Evolutionary conservation across 2,113 vertebrate genomes (phyloP).

Genomic region (Pterocles gutturalis): DNA sequence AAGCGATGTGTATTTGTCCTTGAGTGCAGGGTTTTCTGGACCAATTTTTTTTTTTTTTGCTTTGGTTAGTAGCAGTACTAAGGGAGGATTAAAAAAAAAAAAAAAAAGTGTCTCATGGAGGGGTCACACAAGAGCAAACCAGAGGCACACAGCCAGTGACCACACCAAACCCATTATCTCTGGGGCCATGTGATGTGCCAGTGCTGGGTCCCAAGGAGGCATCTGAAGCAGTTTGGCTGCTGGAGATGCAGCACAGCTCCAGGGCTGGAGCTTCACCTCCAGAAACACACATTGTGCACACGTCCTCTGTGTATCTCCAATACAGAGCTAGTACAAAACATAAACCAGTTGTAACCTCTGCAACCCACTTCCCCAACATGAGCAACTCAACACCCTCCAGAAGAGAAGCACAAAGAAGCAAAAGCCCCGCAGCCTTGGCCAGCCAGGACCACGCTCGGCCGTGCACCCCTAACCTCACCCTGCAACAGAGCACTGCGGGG

Average conservation of each 20-base stretch:
- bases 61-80: background rate
- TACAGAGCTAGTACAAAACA: background rate
- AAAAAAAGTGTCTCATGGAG: background rate
- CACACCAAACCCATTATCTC: too few species aligned
- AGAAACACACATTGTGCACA: too few species aligned
- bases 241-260: too few species aligned
- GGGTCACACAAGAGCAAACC: background rate
- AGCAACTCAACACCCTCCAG: background rate
- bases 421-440: background rate
- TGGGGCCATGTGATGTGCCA: fast-evolving
- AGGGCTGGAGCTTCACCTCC: background rate
- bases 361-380: background rate
- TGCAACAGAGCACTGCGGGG: fast-evolving
- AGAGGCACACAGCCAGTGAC: background rate
- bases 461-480: fast-evolving
- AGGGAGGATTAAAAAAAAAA: background rate
- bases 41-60: background rate
- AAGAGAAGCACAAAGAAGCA: background rate
- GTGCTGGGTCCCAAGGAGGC: background rate
- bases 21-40: background rate
- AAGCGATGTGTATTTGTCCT: background rate
- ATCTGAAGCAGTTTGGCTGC: background rate
- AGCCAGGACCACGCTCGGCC: fast-evolving
- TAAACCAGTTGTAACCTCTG: background rate
- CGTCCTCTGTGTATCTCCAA: background rate